Conservation (phyloP, 2,797 vertebrate genomes). For the Dallia pectoralis region DNA sequence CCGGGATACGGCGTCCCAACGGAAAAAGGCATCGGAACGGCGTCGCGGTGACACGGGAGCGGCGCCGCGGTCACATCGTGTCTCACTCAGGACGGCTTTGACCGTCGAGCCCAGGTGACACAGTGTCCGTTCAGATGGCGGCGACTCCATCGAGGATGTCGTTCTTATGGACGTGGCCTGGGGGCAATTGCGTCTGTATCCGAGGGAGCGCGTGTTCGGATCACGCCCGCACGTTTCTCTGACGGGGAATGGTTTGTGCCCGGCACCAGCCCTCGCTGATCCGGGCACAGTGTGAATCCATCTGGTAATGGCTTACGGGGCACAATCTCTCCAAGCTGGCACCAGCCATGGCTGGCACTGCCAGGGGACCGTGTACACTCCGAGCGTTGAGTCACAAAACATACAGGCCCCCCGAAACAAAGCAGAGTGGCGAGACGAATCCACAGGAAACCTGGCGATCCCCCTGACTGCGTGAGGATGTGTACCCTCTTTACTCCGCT, state of each 20-base stretch:
- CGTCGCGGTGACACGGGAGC: neutral
- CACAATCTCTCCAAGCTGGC: conserved; percentile 63
- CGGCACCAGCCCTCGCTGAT: conserved; percentile 28
- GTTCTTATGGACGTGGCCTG: neutral
- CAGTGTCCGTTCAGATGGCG: conserved; percentile 41
- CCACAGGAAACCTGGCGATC: conserved; percentile 32
- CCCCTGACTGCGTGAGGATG: conserved; percentile 29
- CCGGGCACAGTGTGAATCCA: conserved; percentile 34
- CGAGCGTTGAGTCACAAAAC: conserved; percentile 10
- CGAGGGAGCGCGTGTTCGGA: neutral
- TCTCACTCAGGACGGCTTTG: conserved; percentile 33
- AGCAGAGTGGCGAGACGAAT: conserved; percentile 42
- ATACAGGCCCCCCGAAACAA: conserved; percentile 24
- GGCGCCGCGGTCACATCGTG: conserved; percentile 28
- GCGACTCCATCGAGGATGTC: conserved; percentile 26
- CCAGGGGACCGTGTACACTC: conserved; percentile 49
- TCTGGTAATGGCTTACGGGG: conserved; percentile 62
- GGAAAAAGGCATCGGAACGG: neutral
- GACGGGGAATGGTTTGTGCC: conserved; percentile 38
- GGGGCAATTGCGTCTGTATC: neutral
- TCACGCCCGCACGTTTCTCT: neutral
- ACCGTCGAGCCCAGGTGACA: conserved; percentile 52
- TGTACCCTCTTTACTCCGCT: neutral
- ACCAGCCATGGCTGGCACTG: conserved; percentile 40
- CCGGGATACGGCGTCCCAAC: neutral